These are phyloP conservation scores for Pseudoips prasinana DNA, from an alignment of 2,888 invertebrate species.

Conservation along the genomic window DNA sequence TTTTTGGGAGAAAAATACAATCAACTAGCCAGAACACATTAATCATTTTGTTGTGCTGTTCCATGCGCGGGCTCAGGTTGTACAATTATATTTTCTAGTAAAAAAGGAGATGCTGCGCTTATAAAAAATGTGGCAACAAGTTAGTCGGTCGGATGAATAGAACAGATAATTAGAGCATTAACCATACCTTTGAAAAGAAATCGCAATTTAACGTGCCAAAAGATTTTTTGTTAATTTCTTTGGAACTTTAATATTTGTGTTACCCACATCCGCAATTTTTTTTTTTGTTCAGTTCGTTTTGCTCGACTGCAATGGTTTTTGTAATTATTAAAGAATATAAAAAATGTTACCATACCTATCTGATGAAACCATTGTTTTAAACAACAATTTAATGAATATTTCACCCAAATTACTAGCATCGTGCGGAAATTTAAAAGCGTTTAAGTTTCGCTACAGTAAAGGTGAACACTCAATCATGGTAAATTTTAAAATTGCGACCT, in stretches of 20 bases:
- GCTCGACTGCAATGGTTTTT: neutral
- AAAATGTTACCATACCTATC: conserved; percentile 13
- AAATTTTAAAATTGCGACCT: conserved; percentile 75
- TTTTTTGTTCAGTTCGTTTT: conserved; percentile 3
- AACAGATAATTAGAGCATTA: conserved; percentile 55
- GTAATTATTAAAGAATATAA: conserved; percentile 23
- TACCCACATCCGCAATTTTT: conserved; percentile 22
- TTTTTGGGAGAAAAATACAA: conserved; percentile 79
- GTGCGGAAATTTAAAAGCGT: conserved; percentile 53
- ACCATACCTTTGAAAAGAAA: conserved; percentile 36
- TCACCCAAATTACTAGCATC: conserved; percentile 49
- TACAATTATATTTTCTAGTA: conserved; percentile 63
- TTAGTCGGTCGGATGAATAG: conserved; percentile 41
- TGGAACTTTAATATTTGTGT: conserved; percentile 10
- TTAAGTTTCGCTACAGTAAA: conserved; percentile 53
- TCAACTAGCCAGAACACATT: conserved; percentile 71
- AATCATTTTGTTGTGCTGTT: conserved; percentile 69
- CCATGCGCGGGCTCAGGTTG: conserved; percentile 66
- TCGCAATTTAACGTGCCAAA: conserved; percentile 20
- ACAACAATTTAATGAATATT: conserved; percentile 51
- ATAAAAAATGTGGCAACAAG: conserved; percentile 52
- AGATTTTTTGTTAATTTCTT: conserved; percentile 2
- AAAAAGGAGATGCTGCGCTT: conserved; percentile 63
- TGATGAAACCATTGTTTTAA: conserved; percentile 52
- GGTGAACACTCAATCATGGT: conserved; percentile 68